Evolutionary conservation across 2,113 vertebrate genomes (phyloP).

Genomic region (Plecturocebus donacophilus): DNA sequence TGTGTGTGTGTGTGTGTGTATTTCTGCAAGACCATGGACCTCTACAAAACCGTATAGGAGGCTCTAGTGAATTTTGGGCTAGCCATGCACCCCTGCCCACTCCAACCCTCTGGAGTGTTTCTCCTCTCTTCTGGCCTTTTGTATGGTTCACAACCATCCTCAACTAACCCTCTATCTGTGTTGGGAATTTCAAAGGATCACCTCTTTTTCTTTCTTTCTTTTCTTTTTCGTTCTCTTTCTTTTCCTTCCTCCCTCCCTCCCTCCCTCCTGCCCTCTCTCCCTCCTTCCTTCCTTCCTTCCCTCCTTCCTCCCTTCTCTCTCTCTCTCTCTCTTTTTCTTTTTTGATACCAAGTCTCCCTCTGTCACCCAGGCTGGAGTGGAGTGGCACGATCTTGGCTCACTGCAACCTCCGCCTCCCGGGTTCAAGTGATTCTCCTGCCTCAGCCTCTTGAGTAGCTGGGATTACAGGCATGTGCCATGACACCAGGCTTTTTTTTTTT

Average conservation of each 20-base stretch:
- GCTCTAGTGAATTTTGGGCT: background rate
- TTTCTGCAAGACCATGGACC: background rate
- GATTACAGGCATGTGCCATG: no score
- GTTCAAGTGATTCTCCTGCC: no score
- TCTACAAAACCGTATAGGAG: background rate
- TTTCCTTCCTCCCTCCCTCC: accelerated
- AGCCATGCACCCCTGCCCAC: background rate
- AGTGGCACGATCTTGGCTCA: no score
- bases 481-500: no score
- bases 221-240: no score
- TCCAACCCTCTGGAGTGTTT: background rate
- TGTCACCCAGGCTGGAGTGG: no score
- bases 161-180: background rate
- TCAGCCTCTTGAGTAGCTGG: no score
- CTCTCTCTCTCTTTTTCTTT: no score
- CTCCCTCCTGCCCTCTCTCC: accelerated
- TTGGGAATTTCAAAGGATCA: background rate
- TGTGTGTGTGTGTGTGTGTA: background rate
- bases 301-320: accelerated
- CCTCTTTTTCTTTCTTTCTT: background rate
- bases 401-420: no score
- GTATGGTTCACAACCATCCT: background rate
- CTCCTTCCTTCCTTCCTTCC: accelerated
- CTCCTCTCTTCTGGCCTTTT: background rate
- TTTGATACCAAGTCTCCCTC: no score